phyloP scores from a whole-genome alignment of 2,888 invertebrate species.

The Cecidostiba fungosa region DNA sequence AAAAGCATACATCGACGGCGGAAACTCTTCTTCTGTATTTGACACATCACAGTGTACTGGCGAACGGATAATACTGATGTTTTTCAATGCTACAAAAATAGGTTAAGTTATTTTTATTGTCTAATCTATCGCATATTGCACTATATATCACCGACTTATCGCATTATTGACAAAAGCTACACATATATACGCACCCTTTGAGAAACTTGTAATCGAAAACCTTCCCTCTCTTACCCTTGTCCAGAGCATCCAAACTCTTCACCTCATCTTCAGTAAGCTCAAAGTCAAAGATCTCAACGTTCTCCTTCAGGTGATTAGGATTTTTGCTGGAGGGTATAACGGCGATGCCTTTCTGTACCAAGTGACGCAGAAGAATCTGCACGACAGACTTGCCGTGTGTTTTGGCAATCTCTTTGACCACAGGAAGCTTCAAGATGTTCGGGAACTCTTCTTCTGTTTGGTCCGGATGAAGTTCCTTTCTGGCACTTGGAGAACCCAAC shows the following conservation, averaged over 20 bases:
- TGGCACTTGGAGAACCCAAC: conserved; percentile 85
- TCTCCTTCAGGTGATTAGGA: conserved; percentile 85
- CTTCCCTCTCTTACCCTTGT: conserved; percentile 84
- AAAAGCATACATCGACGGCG: neutral
- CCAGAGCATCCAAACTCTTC: conserved; percentile 82
- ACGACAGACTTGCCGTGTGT: conserved; percentile 85
- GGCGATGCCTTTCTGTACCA: conserved; percentile 85
- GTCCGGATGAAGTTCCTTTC: conserved; percentile 76
- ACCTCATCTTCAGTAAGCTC: conserved; percentile 83
- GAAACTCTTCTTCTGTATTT: neutral
- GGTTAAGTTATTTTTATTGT: neutral
- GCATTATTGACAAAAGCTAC: neutral
- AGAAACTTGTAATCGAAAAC: conserved; percentile 84
- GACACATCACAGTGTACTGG: neutral
- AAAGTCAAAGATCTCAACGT: conserved; percentile 86
- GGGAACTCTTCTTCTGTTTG: conserved; percentile 77
- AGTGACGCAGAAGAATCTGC: conserved; percentile 87
- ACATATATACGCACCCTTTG: conserved; percentile 76
- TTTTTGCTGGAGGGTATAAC: conserved; percentile 91
- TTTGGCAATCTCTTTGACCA: conserved; percentile 83
- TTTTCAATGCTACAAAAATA: conserved; percentile 51
- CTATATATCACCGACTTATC: neutral
- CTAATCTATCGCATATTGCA: neutral
- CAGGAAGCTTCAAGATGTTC: conserved; percentile 83
- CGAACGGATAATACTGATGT: conserved; percentile 53